Conservation (phyloP, 2,113 vertebrate species). For the Mobula hypostoma region DNA sequence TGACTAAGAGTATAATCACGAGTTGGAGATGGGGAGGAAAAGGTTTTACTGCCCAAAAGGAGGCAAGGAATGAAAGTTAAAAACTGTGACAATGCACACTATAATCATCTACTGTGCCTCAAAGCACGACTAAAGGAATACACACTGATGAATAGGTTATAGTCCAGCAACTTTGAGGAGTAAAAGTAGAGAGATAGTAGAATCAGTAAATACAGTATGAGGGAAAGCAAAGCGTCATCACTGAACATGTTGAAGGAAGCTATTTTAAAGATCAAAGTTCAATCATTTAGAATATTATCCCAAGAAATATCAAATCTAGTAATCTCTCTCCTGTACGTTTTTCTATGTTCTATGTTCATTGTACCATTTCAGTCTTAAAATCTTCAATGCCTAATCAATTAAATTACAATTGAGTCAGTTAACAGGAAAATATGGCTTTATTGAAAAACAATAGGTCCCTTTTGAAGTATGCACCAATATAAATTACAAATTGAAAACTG, state of each 20-base stretch:
- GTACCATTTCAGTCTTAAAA: neutral
- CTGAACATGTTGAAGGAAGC: neutral
- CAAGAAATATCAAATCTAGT: neutral
- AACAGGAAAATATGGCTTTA: neutral
- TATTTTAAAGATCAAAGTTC: neutral
- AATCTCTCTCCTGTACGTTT: neutral
- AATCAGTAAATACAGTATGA: neutral
- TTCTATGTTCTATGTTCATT: neutral
- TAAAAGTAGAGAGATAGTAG: neutral
- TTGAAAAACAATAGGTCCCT: neutral
- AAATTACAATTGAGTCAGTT: neutral
- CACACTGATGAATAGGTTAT: too few relatives aligned
- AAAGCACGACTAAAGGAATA: neutral
- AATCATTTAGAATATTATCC: neutral
- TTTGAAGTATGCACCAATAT: neutral
- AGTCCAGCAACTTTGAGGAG: too few relatives aligned
- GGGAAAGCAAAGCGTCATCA: neutral
- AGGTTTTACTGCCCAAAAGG: too few relatives aligned
- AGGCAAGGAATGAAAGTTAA: neutral
- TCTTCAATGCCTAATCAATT: neutral
- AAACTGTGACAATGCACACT: neutral
- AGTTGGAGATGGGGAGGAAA: neutral
- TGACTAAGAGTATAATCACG: neutral
- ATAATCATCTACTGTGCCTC: neutral
- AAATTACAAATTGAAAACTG: neutral